A percentile compares a stretch with the other conserved stretches of the same genome.
phyloP scores from a whole-genome alignment of 2,113 vertebrate genomes.

The Ochotona curzoniae region DNA sequence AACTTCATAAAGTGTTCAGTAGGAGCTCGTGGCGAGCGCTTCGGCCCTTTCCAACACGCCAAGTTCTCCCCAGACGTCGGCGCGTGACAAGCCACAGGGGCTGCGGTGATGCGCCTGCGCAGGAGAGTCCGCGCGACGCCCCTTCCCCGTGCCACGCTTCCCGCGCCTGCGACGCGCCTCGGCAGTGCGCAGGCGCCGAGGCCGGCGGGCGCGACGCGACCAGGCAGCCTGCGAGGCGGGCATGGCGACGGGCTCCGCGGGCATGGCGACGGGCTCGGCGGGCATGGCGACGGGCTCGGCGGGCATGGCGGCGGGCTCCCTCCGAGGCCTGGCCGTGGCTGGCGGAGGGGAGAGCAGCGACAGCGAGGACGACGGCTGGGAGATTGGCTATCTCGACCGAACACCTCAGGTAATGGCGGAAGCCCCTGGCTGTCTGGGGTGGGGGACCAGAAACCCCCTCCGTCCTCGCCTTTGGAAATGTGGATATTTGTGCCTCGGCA shows the following conservation, averaged over 20 bases:
- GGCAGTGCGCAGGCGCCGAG: neutral
- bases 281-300: rapidly evolving
- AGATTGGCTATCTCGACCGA: slow-evolving; percentile 73
- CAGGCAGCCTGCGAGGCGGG: rapidly evolving
- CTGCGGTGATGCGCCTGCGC: neutral
- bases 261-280: neutral
- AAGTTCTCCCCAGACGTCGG: no score
- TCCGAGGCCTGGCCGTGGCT: neutral
- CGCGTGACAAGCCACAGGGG: no score
- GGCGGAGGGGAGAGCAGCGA: slow-evolving; percentile 83
- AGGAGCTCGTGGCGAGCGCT: rapidly evolving
- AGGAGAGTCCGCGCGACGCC: rapidly evolving
- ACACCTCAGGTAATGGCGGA: slow-evolving; percentile 73
- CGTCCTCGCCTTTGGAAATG: neutral
- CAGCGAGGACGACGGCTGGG: slow-evolving; percentile 85
- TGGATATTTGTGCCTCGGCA: neutral
- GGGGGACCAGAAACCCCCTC: neutral
- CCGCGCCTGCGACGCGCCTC: neutral
- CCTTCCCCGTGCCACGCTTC: neutral
- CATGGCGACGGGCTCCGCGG: neutral
- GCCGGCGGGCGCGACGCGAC: rapidly evolving
- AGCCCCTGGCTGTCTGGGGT: neutral
- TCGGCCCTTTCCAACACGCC: rapidly evolving
- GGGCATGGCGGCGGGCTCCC: rapidly evolving
- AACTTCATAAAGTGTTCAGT: neutral